A percentile compares a stretch with the other conserved stretches of the same genome.
phyloP scores from a whole-genome alignment of 2,113 vertebrate species.

The Scytalopus superciliaris region DNA sequence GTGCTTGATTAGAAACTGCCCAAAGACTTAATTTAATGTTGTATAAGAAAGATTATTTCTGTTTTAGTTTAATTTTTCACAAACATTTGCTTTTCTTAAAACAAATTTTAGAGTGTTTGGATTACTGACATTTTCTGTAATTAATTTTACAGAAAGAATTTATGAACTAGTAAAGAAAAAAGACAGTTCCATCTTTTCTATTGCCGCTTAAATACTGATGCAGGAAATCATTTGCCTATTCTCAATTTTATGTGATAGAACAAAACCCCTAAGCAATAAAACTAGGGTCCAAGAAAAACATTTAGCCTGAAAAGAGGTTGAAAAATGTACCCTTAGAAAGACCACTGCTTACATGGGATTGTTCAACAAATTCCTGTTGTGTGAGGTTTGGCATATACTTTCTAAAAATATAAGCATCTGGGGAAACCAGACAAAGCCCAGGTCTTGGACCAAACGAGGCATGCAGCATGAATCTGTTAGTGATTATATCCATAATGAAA shows the following conservation, averaged over 20 bases:
- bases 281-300: slow-evolving; percentile 72
- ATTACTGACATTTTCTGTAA: slow-evolving; percentile 22
- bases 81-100: slow-evolving; percentile 41
- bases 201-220: background rate
- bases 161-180: slow-evolving; percentile 23
- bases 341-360: slow-evolving; percentile 77
- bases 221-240: slow-evolving; percentile 51
- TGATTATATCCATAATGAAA: slow-evolving; percentile 75
- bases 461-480: slow-evolving; percentile 72
- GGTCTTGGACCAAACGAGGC: slow-evolving; percentile 74
- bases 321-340: slow-evolving; percentile 77
- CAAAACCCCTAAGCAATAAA: slow-evolving; percentile 67
- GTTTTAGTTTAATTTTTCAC: slow-evolving; percentile 24
- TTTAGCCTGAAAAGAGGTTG: slow-evolving; percentile 73
- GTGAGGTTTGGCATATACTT: slow-evolving; percentile 78
- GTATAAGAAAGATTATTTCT: background rate
- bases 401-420: slow-evolving; percentile 80
- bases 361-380: slow-evolving; percentile 80
- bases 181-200: slow-evolving; percentile 8
- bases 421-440: slow-evolving; percentile 79
- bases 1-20: background rate
- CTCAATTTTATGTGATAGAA: slow-evolving; percentile 56
- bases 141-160: slow-evolving; percentile 17
- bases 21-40: slow-evolving; percentile 1
- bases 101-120: slow-evolving; percentile 1